Conservation (phyloP, 2,797 vertebrate genomes). For the Spinus olivaceus region DNA sequence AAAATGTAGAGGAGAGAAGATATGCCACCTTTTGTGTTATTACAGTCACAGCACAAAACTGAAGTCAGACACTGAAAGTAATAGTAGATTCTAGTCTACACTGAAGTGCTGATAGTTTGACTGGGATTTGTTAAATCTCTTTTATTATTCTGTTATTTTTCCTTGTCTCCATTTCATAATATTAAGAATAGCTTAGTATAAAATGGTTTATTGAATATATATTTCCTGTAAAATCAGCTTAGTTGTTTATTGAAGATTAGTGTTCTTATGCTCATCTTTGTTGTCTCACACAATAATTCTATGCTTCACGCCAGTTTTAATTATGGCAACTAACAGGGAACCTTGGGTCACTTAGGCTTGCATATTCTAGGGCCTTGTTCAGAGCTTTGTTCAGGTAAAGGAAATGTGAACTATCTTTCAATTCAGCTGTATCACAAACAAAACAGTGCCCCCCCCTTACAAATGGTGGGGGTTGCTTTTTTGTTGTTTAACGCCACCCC, state of each 20-base stretch:
- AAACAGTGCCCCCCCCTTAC: neutral
- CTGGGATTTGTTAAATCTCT: neutral
- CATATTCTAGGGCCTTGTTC: neutral
- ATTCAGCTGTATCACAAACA: neutral
- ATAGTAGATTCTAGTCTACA: conserved; percentile 3
- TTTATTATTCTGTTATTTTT: conserved; percentile 3
- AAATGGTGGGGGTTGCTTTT: neutral
- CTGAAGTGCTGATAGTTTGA: neutral
- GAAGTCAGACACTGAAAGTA: neutral
- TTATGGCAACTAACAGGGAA: neutral
- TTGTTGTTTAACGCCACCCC: neutral
- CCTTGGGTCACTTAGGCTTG: neutral
- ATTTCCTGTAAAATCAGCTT: conserved; percentile 28
- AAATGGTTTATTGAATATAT: conserved; percentile 16
- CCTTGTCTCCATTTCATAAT: neutral
- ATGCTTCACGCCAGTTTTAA: neutral
- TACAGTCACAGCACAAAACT: conserved; percentile 3
- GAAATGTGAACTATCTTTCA: neutral
- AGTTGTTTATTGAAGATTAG: neutral
- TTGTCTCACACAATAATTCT: neutral
- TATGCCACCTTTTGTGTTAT: neutral
- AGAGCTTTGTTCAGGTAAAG: neutral
- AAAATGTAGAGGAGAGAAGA: neutral
- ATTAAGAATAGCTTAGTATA: conserved; percentile 18
- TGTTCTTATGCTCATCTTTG: neutral